These are phyloP conservation scores for Tapirus terrestris DNA, from an alignment of 2,113 vertebrate genomes.

Conservation along the genomic window DNA sequence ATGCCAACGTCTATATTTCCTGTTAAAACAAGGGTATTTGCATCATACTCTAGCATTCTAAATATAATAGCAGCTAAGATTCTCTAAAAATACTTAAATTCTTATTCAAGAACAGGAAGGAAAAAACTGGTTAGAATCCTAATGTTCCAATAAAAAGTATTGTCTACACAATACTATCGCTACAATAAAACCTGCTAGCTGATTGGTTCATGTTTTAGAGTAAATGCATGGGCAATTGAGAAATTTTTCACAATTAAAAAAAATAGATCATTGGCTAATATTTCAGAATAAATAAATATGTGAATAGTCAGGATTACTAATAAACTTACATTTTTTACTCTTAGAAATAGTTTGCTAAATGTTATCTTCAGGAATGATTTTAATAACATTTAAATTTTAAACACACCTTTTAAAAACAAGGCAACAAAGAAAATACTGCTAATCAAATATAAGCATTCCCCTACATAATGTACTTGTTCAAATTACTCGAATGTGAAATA, in stretches of 20 bases:
- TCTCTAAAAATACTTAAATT: background rate
- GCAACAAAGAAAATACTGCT: background rate
- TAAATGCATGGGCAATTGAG: background rate
- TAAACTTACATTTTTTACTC: background rate
- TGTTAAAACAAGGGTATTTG: background rate
- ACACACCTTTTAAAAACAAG: background rate
- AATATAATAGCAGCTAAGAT: background rate
- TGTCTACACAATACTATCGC: background rate
- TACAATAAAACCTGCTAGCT: background rate
- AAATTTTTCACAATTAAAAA: background rate
- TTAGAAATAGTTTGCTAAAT: background rate
- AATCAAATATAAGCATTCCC: background rate
- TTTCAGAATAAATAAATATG: background rate
- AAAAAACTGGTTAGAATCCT: background rate
- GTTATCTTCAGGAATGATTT: background rate
- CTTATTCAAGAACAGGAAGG: background rate
- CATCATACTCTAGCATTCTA: background rate
- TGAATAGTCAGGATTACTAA: background rate
- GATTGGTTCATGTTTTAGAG: background rate
- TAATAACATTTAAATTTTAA: background rate
- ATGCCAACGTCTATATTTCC: background rate
- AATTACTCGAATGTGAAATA: background rate
- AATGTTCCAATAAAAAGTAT: background rate
- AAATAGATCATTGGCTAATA: background rate
- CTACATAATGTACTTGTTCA: accelerated